Evolutionary conservation across 2,797 vertebrate genomes (phyloP).

Genomic region (Liasis olivaceus): DNA sequence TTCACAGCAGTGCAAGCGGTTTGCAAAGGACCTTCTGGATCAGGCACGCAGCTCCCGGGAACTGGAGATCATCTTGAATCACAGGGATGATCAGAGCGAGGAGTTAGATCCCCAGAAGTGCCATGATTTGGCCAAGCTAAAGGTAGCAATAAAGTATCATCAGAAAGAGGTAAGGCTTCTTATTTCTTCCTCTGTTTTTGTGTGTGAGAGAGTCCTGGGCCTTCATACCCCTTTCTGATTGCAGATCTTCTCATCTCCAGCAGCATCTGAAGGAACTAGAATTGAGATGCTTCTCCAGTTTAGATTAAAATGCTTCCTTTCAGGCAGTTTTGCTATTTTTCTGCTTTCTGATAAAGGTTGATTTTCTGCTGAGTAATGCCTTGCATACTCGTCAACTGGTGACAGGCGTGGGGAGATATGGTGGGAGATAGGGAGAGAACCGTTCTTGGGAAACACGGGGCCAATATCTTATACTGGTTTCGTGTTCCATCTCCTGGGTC

Average conservation of each 20-base stretch:
- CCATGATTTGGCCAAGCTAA: conserved; percentile 95
- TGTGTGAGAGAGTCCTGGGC: background rate
- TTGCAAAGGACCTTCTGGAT: conserved; percentile 96
- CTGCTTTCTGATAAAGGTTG: background rate
- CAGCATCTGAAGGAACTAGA: background rate
- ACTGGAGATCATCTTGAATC: conserved; percentile 95
- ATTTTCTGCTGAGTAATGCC: background rate
- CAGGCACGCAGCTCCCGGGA: conserved; percentile 94
- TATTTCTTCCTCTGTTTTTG: rapidly evolving
- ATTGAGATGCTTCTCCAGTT: background rate
- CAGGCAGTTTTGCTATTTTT: background rate
- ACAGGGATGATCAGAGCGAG: conserved; percentile 93
- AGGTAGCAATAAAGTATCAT: conserved; percentile 98
- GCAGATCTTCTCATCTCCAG: background rate
- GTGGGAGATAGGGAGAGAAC: background rate
- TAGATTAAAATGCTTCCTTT: background rate
- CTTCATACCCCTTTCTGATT: background rate
- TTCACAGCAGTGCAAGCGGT: conserved; percentile 95
- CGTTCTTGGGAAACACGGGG: background rate
- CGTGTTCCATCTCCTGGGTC: background rate
- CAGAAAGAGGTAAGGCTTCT: conserved; percentile 86
- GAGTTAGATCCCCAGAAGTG: conserved; percentile 91
- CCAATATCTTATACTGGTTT: background rate
- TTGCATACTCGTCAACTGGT: background rate
- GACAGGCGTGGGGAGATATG: background rate